Evolutionary conservation across 1,140 invertebrate genomes (phyloP), one percentile per base, ranked within the genome.

Genomic region (Drosophila albomicans): DNA sequence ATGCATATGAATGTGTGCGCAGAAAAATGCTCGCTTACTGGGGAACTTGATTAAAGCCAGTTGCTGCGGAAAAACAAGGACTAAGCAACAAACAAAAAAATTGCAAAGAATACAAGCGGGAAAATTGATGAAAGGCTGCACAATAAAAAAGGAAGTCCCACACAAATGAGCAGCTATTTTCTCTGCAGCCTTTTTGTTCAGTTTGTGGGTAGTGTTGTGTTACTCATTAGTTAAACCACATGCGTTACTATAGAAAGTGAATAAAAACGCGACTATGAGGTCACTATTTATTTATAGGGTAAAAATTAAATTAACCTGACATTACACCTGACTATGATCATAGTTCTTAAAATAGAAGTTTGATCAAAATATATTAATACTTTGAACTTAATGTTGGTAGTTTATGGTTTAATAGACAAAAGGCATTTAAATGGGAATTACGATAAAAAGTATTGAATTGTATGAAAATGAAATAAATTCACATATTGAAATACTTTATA

Each of bases 101-200:
- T 56, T 58, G 59, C 51, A 61, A 63, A 68, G 61, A 69, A 41
- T 7, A 25, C 15, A 46, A 65, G 68, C 38, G 28, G 20, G 11
- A 54, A 48, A 64, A 52, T 64, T 64, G 30, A 48, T 56, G 61
- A 45, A 64, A 64, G 61, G 7, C 58, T 63, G 48, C 35, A 32
- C 43, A 8, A 45, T 32, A 30, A 43, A n/a, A 38, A n/a, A 38
- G 5, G 8, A 28, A 30, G n/a, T 2, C 1, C 20, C 8, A 6
- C 7, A 38, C 35, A 28, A 41, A 13, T 52, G 3, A 1, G 7
- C 1, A 5, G 15, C 41, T 66, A 56, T 57, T 66, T 68, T 25
- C 54, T 49, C 6, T 28, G 38, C 35, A 3, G 48, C 28, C 25
- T 46, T 61, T 25, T 63, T 63, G 48, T 46, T 25, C 1, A 6